Percentiles rank a stretch among this genome's conserved stretches.
Evolutionary conservation across 2,797 vertebrate species (phyloP).

Genomic region (Enteromius fasciolatus): DNA sequence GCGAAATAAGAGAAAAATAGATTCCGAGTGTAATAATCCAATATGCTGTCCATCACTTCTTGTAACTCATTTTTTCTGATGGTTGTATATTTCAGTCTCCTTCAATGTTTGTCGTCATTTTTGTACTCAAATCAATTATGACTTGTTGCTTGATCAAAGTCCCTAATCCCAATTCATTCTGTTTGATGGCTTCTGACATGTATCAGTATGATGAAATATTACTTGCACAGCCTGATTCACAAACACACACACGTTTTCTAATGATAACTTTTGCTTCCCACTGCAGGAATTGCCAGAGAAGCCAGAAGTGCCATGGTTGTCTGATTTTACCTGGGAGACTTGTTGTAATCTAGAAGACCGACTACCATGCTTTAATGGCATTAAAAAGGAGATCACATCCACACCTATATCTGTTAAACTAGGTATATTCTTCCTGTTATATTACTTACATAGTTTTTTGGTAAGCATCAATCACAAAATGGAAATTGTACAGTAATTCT

Average conservation of each 20-base stretch:
- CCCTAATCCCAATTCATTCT: conserved; percentile 8
- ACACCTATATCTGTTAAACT: conserved; percentile 66
- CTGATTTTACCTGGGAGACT: conserved; percentile 74
- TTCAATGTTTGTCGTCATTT: not conserved
- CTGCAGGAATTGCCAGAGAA: conserved; percentile 69
- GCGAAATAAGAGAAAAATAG: not conserved
- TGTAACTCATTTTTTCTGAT: not conserved
- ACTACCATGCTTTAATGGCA: conserved; percentile 78
- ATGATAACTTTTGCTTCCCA: conserved; percentile 10
- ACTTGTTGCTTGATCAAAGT: conserved; percentile 32
- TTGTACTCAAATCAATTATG: conserved; percentile 8
- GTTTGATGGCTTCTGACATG: conserved; percentile 29
- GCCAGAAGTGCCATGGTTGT: conserved; percentile 77
- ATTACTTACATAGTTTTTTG: not conserved
- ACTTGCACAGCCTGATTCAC: not conserved
- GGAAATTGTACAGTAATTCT: conserved; percentile 3
- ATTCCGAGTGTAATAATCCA: not conserved
- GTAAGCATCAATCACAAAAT: not conserved
- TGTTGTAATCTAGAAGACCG: conserved; percentile 80
- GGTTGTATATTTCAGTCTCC: not conserved
- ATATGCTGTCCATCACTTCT: not conserved
- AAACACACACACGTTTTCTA: not conserved
- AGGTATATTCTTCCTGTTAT: conserved; percentile 64
- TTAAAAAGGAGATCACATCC: conserved; percentile 71
- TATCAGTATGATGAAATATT: conserved; percentile 8